Percentiles rank a stretch among this genome's conserved stretches.
These are phyloP conservation scores for Dryomyza anilis DNA, from an alignment of 2,888 invertebrate genomes.

Conservation along the genomic window DNA sequence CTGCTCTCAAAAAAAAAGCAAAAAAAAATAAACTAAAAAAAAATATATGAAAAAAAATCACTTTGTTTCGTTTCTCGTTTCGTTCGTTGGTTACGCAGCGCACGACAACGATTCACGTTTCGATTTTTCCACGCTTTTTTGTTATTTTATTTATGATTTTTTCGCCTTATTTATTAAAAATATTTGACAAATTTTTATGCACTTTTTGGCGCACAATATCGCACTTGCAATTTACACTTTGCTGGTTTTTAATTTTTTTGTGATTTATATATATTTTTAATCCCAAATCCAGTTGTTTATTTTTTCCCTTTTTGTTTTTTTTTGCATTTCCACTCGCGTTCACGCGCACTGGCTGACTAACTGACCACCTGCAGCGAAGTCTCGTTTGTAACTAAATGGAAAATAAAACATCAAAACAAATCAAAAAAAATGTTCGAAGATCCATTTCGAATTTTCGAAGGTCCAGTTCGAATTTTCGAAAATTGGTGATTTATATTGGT, in stretches of 20 bases:
- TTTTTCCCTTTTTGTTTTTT: neutral
- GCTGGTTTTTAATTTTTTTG: neutral
- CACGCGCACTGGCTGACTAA: neutral
- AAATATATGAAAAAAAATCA: too few relatives aligned
- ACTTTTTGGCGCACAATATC: neutral
- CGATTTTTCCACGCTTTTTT: too few relatives aligned
- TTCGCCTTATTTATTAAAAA: neutral
- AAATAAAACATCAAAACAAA: neutral
- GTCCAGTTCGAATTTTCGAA: too few relatives aligned
- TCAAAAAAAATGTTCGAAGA: neutral
- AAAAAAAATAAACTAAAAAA: too few relatives aligned
- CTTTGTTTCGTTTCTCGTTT: too few relatives aligned
- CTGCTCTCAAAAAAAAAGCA: too few relatives aligned
- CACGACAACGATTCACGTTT: too few relatives aligned
- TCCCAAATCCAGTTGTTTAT: too few relatives aligned
- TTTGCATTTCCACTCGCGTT: neutral
- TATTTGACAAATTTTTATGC: neutral
- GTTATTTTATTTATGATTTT: neutral
- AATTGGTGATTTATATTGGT: too few relatives aligned
- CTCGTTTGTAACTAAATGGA: conserved; percentile 3
- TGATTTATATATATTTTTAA: too few relatives aligned
- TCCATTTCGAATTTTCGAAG: neutral
- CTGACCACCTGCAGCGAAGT: neutral
- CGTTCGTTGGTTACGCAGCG: too few relatives aligned
- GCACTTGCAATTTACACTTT: neutral